A percentile compares a stretch with the other conserved stretches of the same genome.
Evolutionary conservation across 2,888 invertebrate species (phyloP).

Genomic region (Cheilosia vulpina): DNA sequence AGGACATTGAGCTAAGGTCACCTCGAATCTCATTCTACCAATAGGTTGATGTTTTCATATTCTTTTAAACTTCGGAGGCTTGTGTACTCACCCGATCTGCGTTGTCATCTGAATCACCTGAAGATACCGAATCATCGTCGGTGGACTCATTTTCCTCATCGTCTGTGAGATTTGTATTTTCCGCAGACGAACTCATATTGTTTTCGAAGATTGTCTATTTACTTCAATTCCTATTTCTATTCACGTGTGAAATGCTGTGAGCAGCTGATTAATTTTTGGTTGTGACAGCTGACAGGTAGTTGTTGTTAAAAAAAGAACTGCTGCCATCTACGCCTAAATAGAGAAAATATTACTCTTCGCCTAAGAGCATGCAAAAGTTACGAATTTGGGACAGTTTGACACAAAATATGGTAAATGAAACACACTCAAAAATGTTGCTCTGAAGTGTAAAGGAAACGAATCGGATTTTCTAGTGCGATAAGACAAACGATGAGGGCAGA

Average conservation of each 20-base stretch:
- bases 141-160: background rate
- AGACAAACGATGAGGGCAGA: no score
- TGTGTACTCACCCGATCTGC: constrained; percentile 30
- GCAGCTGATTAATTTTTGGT: no score
- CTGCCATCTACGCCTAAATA: no score
- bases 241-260: background rate
- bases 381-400: no score
- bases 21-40: constrained; percentile 78
- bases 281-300: no score
- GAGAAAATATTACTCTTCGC: no score
- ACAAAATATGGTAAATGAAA: no score
- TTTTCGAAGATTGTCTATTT: background rate
- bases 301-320: no score
- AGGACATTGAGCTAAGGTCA: constrained; percentile 83
- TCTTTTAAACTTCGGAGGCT: background rate
- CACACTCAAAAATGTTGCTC: no score
- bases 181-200: constrained; percentile 47
- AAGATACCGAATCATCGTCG: background rate
- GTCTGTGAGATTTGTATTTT: background rate
- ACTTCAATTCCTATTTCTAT: background rate
- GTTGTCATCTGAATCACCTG: constrained; percentile 27
- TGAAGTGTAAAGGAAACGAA: no score
- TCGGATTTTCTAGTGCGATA: no score
- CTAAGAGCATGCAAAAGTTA: no score
- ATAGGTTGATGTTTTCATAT: background rate